Conservation (phyloP, 2,113 vertebrate genomes). For the Chrysochloris asiatica region DNA sequence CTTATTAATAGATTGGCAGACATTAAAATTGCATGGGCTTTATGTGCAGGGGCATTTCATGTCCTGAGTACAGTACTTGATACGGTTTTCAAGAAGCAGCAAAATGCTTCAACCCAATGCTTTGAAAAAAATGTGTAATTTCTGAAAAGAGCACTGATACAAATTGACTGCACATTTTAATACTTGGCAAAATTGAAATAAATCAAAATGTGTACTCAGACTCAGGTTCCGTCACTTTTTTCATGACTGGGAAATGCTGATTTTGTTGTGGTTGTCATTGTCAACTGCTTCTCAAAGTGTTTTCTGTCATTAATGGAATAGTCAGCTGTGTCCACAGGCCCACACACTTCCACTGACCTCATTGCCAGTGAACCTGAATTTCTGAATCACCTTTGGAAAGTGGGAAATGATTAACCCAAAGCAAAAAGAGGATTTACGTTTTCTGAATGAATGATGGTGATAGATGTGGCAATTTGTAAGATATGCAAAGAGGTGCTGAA, state of each 20-base stretch:
- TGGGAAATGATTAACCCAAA: slow-evolving; percentile 43
- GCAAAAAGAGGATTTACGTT: slow-evolving; percentile 37
- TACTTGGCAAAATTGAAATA: neutral
- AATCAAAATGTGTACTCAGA: slow-evolving; percentile 20
- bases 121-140: slow-evolving; percentile 48
- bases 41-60: neutral
- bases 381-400: slow-evolving; percentile 62
- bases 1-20: neutral
- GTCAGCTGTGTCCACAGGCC: neutral
- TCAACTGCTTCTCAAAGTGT: neutral
- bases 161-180: slow-evolving; percentile 11
- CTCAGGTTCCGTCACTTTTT: neutral
- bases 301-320: neutral
- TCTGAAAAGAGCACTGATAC: slow-evolving; percentile 7
- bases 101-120: neutral
- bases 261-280: neutral
- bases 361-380: neutral
- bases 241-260: neutral
- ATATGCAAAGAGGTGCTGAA: neutral
- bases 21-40: neutral
- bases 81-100: neutral
- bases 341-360: neutral
- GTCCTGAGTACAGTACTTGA: neutral
- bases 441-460: slow-evolving; percentile 64
- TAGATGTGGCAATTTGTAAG: neutral